phyloP scores from a whole-genome alignment of 2,113 vertebrate species.

The Megaceryle maxima region DNA sequence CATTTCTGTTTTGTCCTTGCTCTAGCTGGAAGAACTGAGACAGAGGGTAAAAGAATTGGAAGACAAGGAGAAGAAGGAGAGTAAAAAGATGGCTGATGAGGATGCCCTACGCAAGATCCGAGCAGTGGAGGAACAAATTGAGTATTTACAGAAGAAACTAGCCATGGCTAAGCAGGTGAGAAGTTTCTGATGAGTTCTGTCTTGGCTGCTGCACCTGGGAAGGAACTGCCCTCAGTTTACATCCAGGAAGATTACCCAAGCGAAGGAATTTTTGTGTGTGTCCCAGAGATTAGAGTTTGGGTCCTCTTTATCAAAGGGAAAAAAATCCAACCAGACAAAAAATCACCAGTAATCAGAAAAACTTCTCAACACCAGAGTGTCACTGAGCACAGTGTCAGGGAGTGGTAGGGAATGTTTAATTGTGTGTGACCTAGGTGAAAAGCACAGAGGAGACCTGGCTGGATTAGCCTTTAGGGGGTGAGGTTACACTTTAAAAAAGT shows the following conservation, averaged over 20 bases:
- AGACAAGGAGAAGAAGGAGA: conserved; percentile 93
- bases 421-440: not conserved
- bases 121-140: conserved; percentile 94
- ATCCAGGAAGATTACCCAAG: not conserved
- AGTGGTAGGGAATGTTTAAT: not conserved
- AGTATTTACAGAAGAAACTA: conserved; percentile 94
- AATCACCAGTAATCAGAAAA: accelerated
- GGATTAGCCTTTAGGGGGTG: not conserved
- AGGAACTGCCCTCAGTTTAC: not conserved
- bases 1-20: not conserved
- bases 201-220: not conserved
- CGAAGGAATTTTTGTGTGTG: not conserved
- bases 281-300: not conserved
- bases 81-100: conserved; percentile 97
- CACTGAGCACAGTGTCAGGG: not conserved
- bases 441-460: not conserved
- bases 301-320: not conserved
- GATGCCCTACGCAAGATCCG: conserved; percentile 93
- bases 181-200: not conserved
- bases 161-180: conserved; percentile 94
- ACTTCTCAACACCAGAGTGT: accelerated
- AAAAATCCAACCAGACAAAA: not conserved
- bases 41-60: conserved; percentile 92
- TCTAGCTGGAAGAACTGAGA: conserved; percentile 90
- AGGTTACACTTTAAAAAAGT: not conserved